A percentile compares a stretch with the other conserved stretches of the same genome.
These are phyloP conservation scores for Xiphorhynchus erythropygius DNA, from an alignment of 2,797 vertebrate species.

Conservation along the genomic window DNA sequence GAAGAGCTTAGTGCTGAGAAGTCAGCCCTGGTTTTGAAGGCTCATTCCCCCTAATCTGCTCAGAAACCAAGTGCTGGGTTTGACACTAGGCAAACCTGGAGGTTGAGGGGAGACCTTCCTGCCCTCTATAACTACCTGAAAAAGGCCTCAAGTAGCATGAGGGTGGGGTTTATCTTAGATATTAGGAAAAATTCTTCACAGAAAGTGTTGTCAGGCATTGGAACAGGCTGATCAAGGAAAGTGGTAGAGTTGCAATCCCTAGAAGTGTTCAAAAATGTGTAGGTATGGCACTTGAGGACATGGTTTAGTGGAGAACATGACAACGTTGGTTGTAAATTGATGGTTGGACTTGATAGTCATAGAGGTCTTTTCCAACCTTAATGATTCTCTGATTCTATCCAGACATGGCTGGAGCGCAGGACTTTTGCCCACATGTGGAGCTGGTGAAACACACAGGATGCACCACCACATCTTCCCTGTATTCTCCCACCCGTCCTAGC, in stretches of 20 bases:
- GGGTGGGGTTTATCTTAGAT: not conserved
- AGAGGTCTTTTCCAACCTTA: not conserved
- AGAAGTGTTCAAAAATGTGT: not conserved
- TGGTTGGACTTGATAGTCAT: not conserved
- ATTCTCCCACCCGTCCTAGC: accelerated
- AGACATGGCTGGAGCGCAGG: not conserved
- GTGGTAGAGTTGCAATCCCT: not conserved
- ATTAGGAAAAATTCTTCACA: not conserved
- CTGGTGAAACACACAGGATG: accelerated
- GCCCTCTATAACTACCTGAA: not conserved
- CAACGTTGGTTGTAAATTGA: not conserved
- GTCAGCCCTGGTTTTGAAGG: not conserved
- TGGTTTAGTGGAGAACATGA: not conserved
- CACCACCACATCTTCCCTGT: not conserved
- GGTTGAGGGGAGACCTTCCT: not conserved
- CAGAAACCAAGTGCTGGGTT: not conserved
- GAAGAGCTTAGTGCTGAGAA: not conserved
- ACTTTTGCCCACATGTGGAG: not conserved
- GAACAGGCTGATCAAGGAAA: not conserved
- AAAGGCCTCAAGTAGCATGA: not conserved
- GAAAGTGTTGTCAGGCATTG: not conserved
- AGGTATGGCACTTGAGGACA: not conserved
- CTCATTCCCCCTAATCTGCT: not conserved
- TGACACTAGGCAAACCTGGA: not conserved
- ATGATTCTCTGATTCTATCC: accelerated